Evolutionary conservation across 1,140 invertebrate species (phyloP).

Genomic region (Apis cerana): DNA sequence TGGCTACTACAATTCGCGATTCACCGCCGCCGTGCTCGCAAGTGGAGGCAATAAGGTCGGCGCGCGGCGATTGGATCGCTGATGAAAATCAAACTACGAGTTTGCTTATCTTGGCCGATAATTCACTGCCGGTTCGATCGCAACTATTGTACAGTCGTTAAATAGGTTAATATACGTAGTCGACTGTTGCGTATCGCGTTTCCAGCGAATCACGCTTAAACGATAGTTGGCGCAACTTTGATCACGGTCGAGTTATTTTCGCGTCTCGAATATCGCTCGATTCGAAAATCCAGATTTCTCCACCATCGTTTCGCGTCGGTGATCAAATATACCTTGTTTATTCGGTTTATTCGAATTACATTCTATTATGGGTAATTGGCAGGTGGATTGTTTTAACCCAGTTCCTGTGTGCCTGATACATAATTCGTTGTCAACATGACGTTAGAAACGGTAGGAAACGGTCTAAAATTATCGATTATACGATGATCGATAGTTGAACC

Average conservation of each 20-base stretch:
- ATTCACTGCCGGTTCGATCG: background rate
- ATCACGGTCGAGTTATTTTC: background rate
- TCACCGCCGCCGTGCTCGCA: background rate
- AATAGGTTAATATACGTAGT: background rate
- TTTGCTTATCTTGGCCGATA: constrained; percentile 3
- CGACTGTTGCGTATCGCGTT: background rate
- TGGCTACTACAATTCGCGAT: no score
- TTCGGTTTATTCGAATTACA: background rate
- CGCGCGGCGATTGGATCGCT: constrained; percentile 9
- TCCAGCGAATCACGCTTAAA: background rate
- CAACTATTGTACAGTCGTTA: background rate
- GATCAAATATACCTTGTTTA: constrained; percentile 12
- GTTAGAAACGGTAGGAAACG: no score
- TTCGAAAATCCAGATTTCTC: background rate
- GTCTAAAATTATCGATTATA: background rate
- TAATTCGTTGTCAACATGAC: background rate
- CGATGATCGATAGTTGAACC: background rate
- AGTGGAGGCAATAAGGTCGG: background rate
- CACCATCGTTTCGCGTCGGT: background rate
- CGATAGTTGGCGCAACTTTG: background rate
- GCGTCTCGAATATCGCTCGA: background rate
- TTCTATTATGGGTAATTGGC: background rate
- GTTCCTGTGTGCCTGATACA: background rate
- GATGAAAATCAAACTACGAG: constrained; percentile 41
- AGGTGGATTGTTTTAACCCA: constrained; percentile 5